These are phyloP conservation scores for Bombus huntii DNA, from an alignment of 1,140 invertebrate species.

Conservation along the genomic window DNA sequence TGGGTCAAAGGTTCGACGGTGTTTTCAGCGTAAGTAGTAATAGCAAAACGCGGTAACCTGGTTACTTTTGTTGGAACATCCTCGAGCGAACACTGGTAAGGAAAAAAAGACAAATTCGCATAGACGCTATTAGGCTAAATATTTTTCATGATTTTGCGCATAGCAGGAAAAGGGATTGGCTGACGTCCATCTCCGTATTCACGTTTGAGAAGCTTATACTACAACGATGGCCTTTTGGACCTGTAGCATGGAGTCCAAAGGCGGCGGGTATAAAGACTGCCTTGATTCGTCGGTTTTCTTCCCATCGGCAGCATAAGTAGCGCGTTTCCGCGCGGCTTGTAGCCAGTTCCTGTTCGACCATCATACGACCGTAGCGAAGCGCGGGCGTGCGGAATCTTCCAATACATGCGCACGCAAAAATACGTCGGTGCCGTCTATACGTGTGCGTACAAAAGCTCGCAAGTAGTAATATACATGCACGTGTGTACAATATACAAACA, in stretches of 20 bases:
- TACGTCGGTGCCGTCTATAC: not conserved
- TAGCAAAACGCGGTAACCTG: constrained; percentile 1
- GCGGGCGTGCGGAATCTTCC: constrained; percentile 59
- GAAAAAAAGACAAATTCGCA: not conserved
- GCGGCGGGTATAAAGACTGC: constrained; percentile 32
- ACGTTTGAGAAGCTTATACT: not conserved
- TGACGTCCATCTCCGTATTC: constrained; percentile 8
- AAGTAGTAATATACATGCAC: not conserved
- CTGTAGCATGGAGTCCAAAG: constrained; percentile 50
- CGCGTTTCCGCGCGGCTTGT: constrained; percentile 69
- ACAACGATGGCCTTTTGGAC: constrained; percentile 44
- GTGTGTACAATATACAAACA: not conserved
- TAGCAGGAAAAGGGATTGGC: constrained; percentile 31
- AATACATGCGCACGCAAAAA: not conserved
- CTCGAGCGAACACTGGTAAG: not conserved
- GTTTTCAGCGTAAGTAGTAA: constrained; percentile 28
- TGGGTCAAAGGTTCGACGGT: constrained; percentile 77
- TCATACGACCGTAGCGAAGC: constrained; percentile 46
- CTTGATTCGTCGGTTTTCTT: constrained; percentile 62
- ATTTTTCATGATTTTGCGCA: constrained; percentile 38
- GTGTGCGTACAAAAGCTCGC: constrained; percentile 9
- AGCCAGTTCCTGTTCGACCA: constrained; percentile 72
- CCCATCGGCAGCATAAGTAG: constrained; percentile 72
- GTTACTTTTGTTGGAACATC: constrained; percentile 1
- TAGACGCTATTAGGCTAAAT: not conserved